A percentile compares a stretch with the other conserved stretches of the same genome.
phyloP scores from a whole-genome alignment of 1,140 invertebrate species.

The Hycleus phaleratus region DNA sequence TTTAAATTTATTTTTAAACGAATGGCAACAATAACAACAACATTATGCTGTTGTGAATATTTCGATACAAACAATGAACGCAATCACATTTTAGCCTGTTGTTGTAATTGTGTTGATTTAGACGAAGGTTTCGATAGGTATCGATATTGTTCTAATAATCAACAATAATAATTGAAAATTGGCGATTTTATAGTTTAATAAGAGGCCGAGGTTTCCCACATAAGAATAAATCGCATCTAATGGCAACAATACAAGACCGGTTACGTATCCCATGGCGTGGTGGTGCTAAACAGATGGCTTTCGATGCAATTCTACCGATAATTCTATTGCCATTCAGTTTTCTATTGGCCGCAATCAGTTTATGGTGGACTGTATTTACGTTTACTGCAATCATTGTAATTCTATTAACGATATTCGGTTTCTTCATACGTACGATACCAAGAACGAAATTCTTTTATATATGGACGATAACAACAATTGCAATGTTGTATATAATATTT shows the following conservation, averaged over 20 bases:
- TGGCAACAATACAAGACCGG: conserved; percentile 46
- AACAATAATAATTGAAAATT: not conserved
- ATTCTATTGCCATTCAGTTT: conserved; percentile 53
- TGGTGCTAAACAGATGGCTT: conserved; percentile 46
- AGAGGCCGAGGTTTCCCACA: conserved; percentile 24
- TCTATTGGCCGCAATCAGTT: conserved; percentile 50
- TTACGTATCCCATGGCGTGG: conserved; percentile 49
- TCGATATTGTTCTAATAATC: not conserved
- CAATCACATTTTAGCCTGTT: conserved; percentile 49
- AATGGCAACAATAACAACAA: too few relatives aligned
- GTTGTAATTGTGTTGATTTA: conserved; percentile 50
- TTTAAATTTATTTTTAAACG: too few relatives aligned
- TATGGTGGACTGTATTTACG: conserved; percentile 53
- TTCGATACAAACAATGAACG: conserved; percentile 42
- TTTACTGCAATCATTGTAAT: conserved; percentile 53
- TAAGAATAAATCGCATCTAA: conserved; percentile 14
- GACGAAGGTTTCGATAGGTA: conserved; percentile 46
- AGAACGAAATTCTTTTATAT: conserved; percentile 57
- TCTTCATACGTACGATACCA: conserved; percentile 45
- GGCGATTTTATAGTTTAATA: conserved; percentile 29
- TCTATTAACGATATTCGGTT: conserved; percentile 50
- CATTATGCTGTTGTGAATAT: conserved; percentile 54
- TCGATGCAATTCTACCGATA: conserved; percentile 55
- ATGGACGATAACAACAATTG: conserved; percentile 56
- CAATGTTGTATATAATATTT: conserved; percentile 57